These are phyloP conservation scores for Macrochelys suwanniensis DNA, from an alignment of 2,797 vertebrate species.

Conservation along the genomic window DNA sequence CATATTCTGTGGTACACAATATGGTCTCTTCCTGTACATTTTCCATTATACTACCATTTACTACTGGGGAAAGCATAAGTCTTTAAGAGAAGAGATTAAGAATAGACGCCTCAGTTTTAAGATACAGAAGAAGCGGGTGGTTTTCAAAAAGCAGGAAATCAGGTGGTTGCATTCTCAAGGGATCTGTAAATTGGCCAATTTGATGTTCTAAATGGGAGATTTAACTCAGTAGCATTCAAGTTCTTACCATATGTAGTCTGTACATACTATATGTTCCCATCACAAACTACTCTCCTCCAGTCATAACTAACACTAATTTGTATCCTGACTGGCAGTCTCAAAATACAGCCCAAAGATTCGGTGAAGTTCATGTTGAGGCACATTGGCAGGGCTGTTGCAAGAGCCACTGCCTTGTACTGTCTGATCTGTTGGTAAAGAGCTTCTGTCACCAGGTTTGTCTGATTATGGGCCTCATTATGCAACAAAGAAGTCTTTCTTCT, in stretches of 20 bases:
- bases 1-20: not conserved
- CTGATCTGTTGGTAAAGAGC: not conserved
- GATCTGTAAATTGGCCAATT: not conserved
- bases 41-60: not conserved
- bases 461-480: not conserved
- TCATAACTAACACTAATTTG: not conserved
- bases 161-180: not conserved
- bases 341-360: not conserved
- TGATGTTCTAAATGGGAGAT: too few species aligned
- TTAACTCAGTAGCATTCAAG: not conserved
- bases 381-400: not conserved
- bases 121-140: not conserved
- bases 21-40: not conserved
- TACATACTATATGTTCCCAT: not conserved
- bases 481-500: not conserved
- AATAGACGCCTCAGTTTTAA: not conserved
- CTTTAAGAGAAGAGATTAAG: not conserved
- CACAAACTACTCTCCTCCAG: not conserved
- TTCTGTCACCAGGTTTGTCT: not conserved
- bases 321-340: not conserved
- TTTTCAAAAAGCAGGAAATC: not conserved
- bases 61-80: not conserved
- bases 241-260: not conserved
- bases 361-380: not conserved
- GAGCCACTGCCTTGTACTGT: not conserved